Percentiles rank a stretch among this genome's conserved stretches.
Conservation (phyloP, 2,797 vertebrate genomes). For the Denticeps clupeoides region DNA sequence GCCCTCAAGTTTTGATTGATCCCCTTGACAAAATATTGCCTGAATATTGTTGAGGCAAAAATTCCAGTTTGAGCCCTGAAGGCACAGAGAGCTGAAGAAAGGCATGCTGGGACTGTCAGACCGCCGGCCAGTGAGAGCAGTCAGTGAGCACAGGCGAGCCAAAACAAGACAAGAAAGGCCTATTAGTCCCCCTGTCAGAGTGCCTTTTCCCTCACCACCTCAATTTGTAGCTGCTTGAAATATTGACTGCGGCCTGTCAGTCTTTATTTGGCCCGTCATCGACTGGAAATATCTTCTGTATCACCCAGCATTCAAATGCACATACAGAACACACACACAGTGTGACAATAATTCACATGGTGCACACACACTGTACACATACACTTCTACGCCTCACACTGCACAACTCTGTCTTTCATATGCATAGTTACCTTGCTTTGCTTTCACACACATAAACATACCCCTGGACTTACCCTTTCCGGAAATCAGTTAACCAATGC, state of each 20-base stretch:
- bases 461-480: too few species aligned
- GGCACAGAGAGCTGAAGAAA: constrained; percentile 12
- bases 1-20: too few species aligned
- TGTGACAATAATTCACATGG: too few species aligned
- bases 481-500: too few species aligned
- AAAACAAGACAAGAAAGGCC: constrained; percentile 28
- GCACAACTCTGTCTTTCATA: too few species aligned
- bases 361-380: too few species aligned
- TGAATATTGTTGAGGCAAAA: too few species aligned
- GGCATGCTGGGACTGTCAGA: constrained; percentile 3
- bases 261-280: constrained; percentile 20
- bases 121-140: constrained; percentile 13
- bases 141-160: constrained; percentile 10
- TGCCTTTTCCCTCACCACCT: constrained; percentile 23
- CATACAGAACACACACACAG: too few species aligned
- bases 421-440: constrained; percentile 12
- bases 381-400: too few species aligned
- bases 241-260: constrained; percentile 30
- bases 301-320: too few species aligned
- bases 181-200: constrained; percentile 35
- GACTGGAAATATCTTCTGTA: constrained; percentile 27
- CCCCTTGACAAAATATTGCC: too few species aligned
- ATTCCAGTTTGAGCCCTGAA: constrained; percentile 14
- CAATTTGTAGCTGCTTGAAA: constrained; percentile 24
- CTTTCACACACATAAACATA: constrained; percentile 21